These are phyloP conservation scores for Synanthedon myopaeformis DNA, from an alignment of 2,888 invertebrate species.

Conservation along the genomic window DNA sequence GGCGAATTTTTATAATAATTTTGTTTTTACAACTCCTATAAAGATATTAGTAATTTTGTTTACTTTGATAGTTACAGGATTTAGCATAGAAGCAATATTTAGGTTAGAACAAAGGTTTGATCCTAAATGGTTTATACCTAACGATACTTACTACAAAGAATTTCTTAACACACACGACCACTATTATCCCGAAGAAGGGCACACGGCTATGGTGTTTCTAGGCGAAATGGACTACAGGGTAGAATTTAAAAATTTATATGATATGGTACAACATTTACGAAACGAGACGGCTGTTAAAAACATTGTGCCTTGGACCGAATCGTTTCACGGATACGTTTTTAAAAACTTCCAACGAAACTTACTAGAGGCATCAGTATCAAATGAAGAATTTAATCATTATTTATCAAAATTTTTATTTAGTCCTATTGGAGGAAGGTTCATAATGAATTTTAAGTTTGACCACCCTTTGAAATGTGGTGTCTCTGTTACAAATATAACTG, in stretches of 20 bases:
- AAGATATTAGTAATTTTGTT: conserved; percentile 74
- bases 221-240: conserved; percentile 74
- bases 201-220: conserved; percentile 74
- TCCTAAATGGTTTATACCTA: conserved; percentile 83
- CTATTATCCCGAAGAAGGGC: conserved; percentile 76
- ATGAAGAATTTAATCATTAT: conserved; percentile 70
- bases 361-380: conserved; percentile 48
- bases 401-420: conserved; percentile 79
- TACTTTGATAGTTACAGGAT: conserved; percentile 70
- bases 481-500: conserved; percentile 68
- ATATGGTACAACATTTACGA: conserved; percentile 63
- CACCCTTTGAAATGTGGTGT: conserved; percentile 73
- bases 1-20: conserved; percentile 71
- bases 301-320: conserved; percentile 74
- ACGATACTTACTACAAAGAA: conserved; percentile 74
- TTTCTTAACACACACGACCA: conserved; percentile 67
- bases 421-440: conserved; percentile 75
- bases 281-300: conserved; percentile 66
- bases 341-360: conserved; percentile 62
- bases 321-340: conserved; percentile 73
- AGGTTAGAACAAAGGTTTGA: conserved; percentile 83
- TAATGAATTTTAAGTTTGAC: conserved; percentile 75
- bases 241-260: conserved; percentile 70
- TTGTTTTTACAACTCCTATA: conserved; percentile 75
- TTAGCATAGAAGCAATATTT: conserved; percentile 73